Evolutionary conservation across 2,888 invertebrate species (phyloP).

Genomic region (Cantharis lateralis): DNA sequence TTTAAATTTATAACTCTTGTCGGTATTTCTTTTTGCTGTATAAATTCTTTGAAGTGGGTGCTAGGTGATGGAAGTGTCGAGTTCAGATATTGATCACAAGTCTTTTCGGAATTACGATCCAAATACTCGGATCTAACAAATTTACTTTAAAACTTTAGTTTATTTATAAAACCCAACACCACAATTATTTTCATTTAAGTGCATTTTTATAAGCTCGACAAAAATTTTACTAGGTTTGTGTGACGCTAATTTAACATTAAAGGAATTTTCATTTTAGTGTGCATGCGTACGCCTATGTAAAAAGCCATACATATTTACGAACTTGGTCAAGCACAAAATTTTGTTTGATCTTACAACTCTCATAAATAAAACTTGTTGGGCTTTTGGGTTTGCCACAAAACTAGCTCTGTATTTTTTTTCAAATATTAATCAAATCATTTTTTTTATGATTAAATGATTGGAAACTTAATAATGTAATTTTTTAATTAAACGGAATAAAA

Average conservation of each 20-base stretch:
- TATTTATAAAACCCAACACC: not conserved
- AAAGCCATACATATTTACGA: not conserved
- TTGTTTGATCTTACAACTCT: not conserved
- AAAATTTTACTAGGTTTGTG: not conserved
- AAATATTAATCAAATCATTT: not conserved
- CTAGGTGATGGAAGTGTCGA: conserved; percentile 17
- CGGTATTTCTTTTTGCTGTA: conserved; percentile 12
- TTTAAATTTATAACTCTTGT: conserved; percentile 5
- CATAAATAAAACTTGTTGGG: not conserved
- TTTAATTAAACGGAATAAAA: not conserved
- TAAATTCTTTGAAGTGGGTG: conserved; percentile 16
- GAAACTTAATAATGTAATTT: not conserved
- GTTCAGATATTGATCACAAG: conserved; percentile 19
- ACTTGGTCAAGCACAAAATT: not conserved
- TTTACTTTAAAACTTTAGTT: conserved; percentile 4
- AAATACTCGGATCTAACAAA: conserved; percentile 14
- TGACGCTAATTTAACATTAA: not conserved
- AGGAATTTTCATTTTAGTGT: not conserved
- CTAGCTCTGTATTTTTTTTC: not conserved
- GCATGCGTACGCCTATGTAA: not conserved
- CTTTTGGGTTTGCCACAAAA: not conserved
- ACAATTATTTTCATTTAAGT: not conserved
- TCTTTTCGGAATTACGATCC: conserved; percentile 14
- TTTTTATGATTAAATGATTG: not conserved
- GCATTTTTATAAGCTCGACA: too few species aligned